phyloP scores from a whole-genome alignment of 2,888 invertebrate genomes.

The Torymus aiolomorphi region DNA sequence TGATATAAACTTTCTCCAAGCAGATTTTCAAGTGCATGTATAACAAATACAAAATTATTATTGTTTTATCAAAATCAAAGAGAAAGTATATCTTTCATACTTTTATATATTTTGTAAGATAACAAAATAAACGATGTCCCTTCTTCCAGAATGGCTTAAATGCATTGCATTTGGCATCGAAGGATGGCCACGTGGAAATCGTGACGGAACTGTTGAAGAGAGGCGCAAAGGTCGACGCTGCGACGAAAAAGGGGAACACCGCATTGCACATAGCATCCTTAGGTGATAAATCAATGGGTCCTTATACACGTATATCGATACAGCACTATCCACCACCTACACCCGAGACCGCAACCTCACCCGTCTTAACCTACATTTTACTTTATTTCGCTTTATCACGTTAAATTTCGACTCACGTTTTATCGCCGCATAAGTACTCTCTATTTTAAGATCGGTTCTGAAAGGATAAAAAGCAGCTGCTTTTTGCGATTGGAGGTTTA shows the following conservation, averaged over 20 bases:
- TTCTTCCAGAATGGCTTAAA: conserved; percentile 92
- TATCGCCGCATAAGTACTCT: neutral
- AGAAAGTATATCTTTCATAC: too few relatives aligned
- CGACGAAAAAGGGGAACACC: conserved; percentile 98
- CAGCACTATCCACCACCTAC: too few relatives aligned
- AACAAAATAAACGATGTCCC: too few relatives aligned
- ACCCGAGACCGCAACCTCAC: too few relatives aligned
- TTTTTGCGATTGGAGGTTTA: too few relatives aligned
- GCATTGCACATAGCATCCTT: conserved; percentile 98
- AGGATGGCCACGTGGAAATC: conserved; percentile 97
- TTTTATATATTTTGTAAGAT: too few relatives aligned
- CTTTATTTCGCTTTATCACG: neutral
- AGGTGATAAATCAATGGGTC: conserved; percentile 68
- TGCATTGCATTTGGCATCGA: conserved; percentile 96
- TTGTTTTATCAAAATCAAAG: too few relatives aligned
- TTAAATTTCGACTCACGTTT: neutral
- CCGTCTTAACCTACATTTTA: neutral
- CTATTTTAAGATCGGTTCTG: too few relatives aligned
- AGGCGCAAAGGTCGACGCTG: conserved; percentile 94
- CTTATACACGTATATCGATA: neutral
- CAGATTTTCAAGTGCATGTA: neutral
- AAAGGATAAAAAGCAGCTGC: too few relatives aligned
- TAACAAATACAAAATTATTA: neutral
- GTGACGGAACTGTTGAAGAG: conserved; percentile 93
- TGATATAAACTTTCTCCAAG: too few relatives aligned